These are phyloP conservation scores for Chelmon rostratus DNA, from an alignment of 2,797 vertebrate genomes.

Conservation along the genomic window DNA sequence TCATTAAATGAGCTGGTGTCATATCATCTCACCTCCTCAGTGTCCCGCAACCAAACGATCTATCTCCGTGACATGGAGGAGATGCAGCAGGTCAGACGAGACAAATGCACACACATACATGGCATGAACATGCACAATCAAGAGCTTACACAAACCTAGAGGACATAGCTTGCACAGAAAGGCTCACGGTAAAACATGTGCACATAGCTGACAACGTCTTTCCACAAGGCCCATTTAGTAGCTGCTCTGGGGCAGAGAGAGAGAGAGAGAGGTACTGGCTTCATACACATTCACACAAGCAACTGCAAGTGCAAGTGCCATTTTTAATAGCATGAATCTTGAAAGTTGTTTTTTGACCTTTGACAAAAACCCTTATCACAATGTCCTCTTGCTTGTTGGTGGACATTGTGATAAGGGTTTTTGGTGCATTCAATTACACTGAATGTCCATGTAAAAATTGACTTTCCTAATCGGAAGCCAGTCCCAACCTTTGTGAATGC, in stretches of 20 bases:
- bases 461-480: neutral
- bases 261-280: too few relatives aligned
- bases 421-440: neutral
- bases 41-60: constrained; percentile 92
- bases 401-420: too few relatives aligned
- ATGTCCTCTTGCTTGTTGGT: too few relatives aligned
- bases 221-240: too few relatives aligned
- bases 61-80: constrained; percentile 92
- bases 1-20: constrained; percentile 93
- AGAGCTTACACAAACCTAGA: neutral
- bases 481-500: neutral
- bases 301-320: neutral
- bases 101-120: neutral
- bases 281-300: neutral
- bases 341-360: neutral
- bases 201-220: neutral
- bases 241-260: too few relatives aligned
- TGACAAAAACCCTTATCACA: neutral
- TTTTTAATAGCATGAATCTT: too few relatives aligned
- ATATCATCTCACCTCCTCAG: constrained; percentile 91
- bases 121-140: neutral
- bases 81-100: constrained; percentile 86
- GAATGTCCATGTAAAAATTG: neutral
- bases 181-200: too few relatives aligned
- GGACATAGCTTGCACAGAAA: neutral